Conservation (phyloP, 2,888 invertebrate species). For the Atherix ibis region DNA sequence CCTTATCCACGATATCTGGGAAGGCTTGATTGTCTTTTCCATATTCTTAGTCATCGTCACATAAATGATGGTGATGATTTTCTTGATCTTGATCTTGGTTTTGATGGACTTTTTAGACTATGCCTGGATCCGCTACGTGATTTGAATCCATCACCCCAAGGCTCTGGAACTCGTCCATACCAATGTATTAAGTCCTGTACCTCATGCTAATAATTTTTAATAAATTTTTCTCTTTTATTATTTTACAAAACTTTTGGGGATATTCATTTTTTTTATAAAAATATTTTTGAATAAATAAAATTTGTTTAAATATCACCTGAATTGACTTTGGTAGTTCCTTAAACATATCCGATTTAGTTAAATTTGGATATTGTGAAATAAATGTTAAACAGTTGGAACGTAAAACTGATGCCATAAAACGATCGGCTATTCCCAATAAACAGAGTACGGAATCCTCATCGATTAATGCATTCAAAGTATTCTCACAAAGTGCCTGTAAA, state of each 20-base stretch:
- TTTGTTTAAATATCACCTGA: slow-evolving; percentile 16
- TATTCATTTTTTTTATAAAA: slow-evolving; percentile 1
- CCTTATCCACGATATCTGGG: too few species aligned
- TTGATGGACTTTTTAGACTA: slow-evolving; percentile 26
- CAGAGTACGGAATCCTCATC: slow-evolving; percentile 48
- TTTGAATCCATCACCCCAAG: slow-evolving; percentile 23
- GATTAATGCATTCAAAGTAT: slow-evolving; percentile 40
- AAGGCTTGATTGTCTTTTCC: too few species aligned
- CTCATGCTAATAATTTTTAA: slow-evolving; percentile 18
- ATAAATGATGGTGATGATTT: slow-evolving; percentile 28
- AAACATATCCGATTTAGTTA: slow-evolving; percentile 25
- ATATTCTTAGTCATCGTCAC: slow-evolving; percentile 19
- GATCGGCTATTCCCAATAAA: slow-evolving; percentile 48
- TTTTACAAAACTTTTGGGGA: neutral
- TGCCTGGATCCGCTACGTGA: slow-evolving; percentile 15
- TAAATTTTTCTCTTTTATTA: neutral
- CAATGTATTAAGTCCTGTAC: slow-evolving; percentile 27
- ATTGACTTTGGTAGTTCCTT: slow-evolving; percentile 23
- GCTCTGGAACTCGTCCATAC: slow-evolving; percentile 27
- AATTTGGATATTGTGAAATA: slow-evolving; percentile 23
- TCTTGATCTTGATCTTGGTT: slow-evolving; percentile 23
- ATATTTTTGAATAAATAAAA: neutral
- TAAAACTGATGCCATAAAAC: slow-evolving; percentile 38
- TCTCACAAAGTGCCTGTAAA: slow-evolving; percentile 42
- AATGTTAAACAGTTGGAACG: slow-evolving; percentile 27